These are phyloP conservation scores for Eupsittula cactorum DNA, from an alignment of 2,113 vertebrate species.

Conservation along the genomic window DNA sequence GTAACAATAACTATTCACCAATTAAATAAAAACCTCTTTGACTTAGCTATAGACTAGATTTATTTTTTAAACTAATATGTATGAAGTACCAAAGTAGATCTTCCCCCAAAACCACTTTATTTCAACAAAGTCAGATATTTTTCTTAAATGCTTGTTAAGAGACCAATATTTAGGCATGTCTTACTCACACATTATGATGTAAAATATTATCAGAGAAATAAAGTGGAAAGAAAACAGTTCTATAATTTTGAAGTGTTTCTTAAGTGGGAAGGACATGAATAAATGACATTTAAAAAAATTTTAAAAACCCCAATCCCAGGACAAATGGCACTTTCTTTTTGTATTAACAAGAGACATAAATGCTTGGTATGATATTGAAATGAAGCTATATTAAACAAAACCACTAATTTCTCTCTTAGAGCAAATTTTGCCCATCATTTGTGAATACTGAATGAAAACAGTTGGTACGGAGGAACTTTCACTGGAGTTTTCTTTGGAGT, in stretches of 20 bases:
- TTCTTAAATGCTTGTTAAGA: not conserved
- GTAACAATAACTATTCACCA: not conserved
- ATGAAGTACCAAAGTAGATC: not conserved
- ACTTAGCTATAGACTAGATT: not conserved
- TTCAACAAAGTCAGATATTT: not conserved
- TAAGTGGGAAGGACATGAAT: rapidly evolving
- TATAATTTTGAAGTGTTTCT: not conserved
- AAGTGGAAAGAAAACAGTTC: not conserved
- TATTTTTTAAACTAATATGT: not conserved
- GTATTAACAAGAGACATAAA: not conserved
- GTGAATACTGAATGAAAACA: not conserved
- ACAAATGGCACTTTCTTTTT: not conserved
- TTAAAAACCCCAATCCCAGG: not conserved
- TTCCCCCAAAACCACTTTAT: not conserved
- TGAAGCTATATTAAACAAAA: not conserved
- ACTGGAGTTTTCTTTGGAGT: not conserved
- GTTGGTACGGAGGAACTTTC: not conserved
- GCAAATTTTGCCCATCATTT: not conserved
- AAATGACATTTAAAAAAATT: not conserved
- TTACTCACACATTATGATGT: not conserved
- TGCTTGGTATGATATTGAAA: not conserved
- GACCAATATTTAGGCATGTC: not conserved
- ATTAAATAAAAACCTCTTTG: not conserved
- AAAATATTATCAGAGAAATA: not conserved
- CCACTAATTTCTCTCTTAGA: not conserved